These are phyloP conservation scores for Ctenoplectra terminalis DNA, from an alignment of 1,140 invertebrate species.

Conservation along the genomic window DNA sequence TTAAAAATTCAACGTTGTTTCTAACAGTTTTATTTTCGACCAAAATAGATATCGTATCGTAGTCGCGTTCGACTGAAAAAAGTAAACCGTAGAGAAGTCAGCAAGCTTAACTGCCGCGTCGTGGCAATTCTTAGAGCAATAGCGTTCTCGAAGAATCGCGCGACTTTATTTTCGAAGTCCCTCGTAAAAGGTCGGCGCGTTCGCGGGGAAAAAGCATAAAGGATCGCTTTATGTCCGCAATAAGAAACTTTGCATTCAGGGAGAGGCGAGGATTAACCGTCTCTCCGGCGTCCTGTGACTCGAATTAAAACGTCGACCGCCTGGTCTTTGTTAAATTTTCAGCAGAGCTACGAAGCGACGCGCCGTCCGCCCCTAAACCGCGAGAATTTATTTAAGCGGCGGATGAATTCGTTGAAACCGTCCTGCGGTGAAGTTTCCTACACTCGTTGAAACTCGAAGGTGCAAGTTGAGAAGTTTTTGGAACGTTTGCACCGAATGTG, in stretches of 20 bases:
- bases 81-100: background rate
- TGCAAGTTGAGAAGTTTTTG: background rate
- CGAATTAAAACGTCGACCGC: slow-evolving; percentile 14
- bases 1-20: no score
- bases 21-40: no score
- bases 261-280: background rate
- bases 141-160: background rate
- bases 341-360: background rate
- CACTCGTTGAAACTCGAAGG: background rate
- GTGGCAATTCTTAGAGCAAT: background rate
- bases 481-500: background rate
- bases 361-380: background rate
- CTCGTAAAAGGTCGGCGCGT: slow-evolving; percentile 13
- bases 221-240: slow-evolving; percentile 15
- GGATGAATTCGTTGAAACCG: background rate
- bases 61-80: background rate
- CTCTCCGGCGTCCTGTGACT: background rate
- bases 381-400: slow-evolving; percentile 2
- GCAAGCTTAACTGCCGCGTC: background rate
- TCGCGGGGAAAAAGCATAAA: slow-evolving; percentile 22
- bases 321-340: background rate
- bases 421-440: background rate
- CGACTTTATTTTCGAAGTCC: background rate
- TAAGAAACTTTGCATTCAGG: slow-evolving; percentile 10
- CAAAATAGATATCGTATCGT: no score